These are phyloP conservation scores for Helleia helle DNA, from an alignment of 2,888 invertebrate genomes.

Conservation along the genomic window DNA sequence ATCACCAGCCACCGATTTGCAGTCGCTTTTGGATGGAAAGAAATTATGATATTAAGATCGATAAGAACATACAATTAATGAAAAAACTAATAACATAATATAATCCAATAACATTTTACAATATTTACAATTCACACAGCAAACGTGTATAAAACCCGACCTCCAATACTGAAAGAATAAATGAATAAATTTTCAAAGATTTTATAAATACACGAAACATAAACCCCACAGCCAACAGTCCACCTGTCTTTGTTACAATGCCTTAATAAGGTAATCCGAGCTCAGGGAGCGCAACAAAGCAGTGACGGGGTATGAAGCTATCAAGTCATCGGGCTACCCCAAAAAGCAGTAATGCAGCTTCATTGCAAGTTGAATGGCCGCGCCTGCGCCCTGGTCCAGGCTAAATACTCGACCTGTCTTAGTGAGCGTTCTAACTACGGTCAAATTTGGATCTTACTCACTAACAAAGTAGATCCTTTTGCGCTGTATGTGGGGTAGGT, in stretches of 20 bases:
- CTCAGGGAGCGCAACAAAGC: background rate
- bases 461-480: constrained; percentile 59
- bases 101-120: no score
- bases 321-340: constrained; percentile 9
- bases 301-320: background rate
- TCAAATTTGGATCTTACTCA: constrained; percentile 70
- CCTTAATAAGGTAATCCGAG: background rate
- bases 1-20: no score
- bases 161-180: no score
- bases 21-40: no score
- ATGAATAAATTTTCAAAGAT: no score
- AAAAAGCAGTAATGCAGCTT: constrained; percentile 30
- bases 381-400: constrained; percentile 38
- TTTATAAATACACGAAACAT: no score
- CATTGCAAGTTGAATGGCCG: constrained; percentile 41
- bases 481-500: constrained; percentile 30
- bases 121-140: no score
- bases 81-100: no score
- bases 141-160: no score
- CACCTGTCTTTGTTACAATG: background rate
- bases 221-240: background rate
- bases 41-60: no score
- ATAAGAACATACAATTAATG: no score
- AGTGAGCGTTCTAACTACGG: constrained; percentile 58
- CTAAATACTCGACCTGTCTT: constrained; percentile 51